Conservation (phyloP, 2,797 vertebrate genomes). For the Pangasius sanitwongsei region DNA sequence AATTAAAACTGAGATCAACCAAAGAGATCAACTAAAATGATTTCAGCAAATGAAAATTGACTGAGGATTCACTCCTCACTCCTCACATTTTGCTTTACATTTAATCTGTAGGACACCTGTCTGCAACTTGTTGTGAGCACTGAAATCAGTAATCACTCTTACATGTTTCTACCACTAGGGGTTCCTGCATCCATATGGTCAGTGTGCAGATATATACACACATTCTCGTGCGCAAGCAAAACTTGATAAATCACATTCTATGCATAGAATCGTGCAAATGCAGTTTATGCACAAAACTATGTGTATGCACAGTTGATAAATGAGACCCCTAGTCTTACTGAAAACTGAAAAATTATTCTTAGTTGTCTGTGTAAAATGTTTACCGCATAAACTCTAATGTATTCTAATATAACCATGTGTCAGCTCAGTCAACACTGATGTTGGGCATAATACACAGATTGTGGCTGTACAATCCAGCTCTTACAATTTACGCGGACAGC, state of each 20-base stretch:
- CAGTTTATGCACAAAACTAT: background rate
- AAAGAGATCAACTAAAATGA: background rate
- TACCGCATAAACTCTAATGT: background rate
- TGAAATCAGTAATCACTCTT: background rate
- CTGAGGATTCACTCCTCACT: background rate
- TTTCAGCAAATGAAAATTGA: background rate
- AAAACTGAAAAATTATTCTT: background rate
- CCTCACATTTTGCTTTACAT: background rate
- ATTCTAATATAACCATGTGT: constrained; percentile 15
- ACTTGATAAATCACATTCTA: background rate
- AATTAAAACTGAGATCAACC: background rate
- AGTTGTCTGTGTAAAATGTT: background rate
- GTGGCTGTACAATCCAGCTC: background rate
- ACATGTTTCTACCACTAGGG: background rate
- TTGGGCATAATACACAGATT: constrained; percentile 5
- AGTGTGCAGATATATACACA: background rate
- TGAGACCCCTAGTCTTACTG: background rate
- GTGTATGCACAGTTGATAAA: background rate
- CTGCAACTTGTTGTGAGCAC: background rate
- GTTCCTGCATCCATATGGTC: background rate
- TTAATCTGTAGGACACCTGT: background rate
- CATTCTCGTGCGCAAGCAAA: background rate
- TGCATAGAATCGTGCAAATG: background rate
- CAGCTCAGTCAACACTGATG: constrained; percentile 9
- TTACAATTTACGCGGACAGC: constrained; percentile 13